phyloP scores from a whole-genome alignment of 2,888 invertebrate genomes.

The Pseudoips prasinana region DNA sequence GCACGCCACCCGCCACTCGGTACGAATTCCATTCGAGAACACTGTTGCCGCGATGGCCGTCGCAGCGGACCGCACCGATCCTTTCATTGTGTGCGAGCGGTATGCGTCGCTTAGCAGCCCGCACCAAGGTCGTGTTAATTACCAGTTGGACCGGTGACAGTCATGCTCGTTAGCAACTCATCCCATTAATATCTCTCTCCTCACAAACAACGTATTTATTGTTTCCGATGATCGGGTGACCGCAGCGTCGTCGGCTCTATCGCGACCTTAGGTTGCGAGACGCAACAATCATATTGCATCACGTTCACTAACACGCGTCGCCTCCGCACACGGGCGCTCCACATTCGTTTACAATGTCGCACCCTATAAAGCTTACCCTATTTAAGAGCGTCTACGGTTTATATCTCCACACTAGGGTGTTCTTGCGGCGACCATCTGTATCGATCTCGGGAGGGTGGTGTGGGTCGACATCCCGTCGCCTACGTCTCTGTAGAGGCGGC shows the following conservation, averaged over 20 bases:
- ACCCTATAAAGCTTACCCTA: conserved; percentile 40
- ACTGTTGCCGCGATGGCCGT: conserved; percentile 57
- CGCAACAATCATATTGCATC: conserved; percentile 11
- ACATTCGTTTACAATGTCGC: conserved; percentile 26
- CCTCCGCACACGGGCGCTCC: conserved; percentile 5
- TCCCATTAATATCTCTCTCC: conserved; percentile 31
- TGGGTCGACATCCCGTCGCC: conserved; percentile 75
- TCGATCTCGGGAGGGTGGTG: conserved; percentile 77
- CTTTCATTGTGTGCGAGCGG: conserved; percentile 58
- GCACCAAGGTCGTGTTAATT: conserved; percentile 72
- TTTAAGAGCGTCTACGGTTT: conserved; percentile 39
- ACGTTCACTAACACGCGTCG: conserved; percentile 10
- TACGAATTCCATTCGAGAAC: conserved; percentile 73
- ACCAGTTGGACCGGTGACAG: conserved; percentile 62
- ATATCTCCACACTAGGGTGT: conserved; percentile 58
- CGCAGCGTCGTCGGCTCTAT: conserved; percentile 5
- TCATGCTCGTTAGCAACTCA: conserved; percentile 53
- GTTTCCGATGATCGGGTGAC: conserved; percentile 14
- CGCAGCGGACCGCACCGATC: conserved; percentile 55
- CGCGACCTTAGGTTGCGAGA: conserved; percentile 12
- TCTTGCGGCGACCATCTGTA: conserved; percentile 76
- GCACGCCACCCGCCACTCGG: conserved; percentile 73
- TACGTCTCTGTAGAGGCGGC: conserved; percentile 59
- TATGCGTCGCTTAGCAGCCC: conserved; percentile 46
- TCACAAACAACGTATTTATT: conserved; percentile 21